These are phyloP conservation scores for Athalia rosae DNA, from an alignment of 2,888 invertebrate genomes.

Conservation along the genomic window DNA sequence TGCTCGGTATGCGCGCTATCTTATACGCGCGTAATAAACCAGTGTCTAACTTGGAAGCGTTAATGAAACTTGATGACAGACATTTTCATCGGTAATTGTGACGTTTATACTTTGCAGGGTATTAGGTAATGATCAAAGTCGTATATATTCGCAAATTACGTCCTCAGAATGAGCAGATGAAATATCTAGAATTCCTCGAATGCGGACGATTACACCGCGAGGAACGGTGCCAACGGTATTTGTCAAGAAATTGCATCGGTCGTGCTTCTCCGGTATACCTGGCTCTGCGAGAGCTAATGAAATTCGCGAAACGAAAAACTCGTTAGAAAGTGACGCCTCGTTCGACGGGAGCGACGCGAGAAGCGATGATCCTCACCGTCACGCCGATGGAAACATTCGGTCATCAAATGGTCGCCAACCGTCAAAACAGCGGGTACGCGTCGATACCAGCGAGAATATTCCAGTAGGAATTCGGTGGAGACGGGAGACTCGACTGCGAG, in stretches of 20 bases:
- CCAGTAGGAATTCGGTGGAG: background rate
- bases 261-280: background rate
- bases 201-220: too few relatives aligned
- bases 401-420: constrained; percentile 3
- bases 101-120: background rate
- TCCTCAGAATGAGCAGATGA: too few relatives aligned
- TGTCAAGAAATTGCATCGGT: too few relatives aligned
- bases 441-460: constrained; percentile 18
- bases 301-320: too few relatives aligned
- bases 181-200: too few relatives aligned
- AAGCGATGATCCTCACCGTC: background rate
- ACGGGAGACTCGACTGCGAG: constrained; percentile 26
- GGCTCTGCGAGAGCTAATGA: background rate
- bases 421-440: constrained; percentile 2
- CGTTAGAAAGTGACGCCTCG: background rate
- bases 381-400: background rate
- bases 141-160: too few relatives aligned
- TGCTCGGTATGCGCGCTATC: constrained; percentile 17
- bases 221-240: too few relatives aligned
- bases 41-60: constrained; percentile 5
- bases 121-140: background rate
- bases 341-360: background rate
- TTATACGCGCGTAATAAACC: background rate
- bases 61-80: constrained; percentile 26
- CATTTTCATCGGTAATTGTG: constrained; percentile 15